Evolutionary conservation across 2,888 invertebrate genomes (phyloP).

Genomic region (Ectemnius continuus): DNA sequence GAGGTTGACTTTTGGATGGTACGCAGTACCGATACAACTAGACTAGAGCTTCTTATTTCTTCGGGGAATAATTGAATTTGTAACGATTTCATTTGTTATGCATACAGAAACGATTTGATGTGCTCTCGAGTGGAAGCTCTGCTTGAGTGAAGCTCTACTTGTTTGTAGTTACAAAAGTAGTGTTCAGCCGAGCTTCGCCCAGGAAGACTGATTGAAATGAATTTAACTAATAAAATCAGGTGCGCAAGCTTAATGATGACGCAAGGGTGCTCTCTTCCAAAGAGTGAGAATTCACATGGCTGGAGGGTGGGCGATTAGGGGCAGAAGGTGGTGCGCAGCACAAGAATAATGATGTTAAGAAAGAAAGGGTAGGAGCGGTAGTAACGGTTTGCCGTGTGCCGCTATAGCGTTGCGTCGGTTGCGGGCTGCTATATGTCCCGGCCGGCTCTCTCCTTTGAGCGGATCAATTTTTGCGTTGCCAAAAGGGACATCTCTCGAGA

Average conservation of each 20-base stretch:
- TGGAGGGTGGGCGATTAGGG: constrained; percentile 43
- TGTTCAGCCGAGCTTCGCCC: background rate
- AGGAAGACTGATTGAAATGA: background rate
- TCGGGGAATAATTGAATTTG: constrained; percentile 37
- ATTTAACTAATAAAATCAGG: background rate
- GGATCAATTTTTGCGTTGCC: constrained; percentile 56
- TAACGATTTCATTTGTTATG: constrained; percentile 37
- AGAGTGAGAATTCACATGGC: constrained; percentile 37
- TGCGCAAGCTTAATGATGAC: constrained; percentile 28
- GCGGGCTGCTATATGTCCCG: constrained; percentile 43
- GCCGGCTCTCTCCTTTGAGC: constrained; percentile 50
- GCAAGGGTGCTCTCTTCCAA: constrained; percentile 39
- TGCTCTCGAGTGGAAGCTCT: too few species aligned
- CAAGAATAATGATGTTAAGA: constrained; percentile 75
- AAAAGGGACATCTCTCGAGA: constrained; percentile 3
- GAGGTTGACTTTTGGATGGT: too few species aligned
- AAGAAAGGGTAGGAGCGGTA: constrained; percentile 65
- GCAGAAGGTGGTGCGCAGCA: constrained; percentile 52
- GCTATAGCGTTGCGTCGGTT: constrained; percentile 20
- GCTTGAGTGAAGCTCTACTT: too few species aligned
- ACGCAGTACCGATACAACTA: too few species aligned
- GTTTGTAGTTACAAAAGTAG: constrained; percentile 60
- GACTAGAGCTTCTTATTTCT: constrained; percentile 11
- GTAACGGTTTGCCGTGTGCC: constrained; percentile 44
- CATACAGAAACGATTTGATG: constrained; percentile 10